Percentiles rank a stretch among this genome's conserved stretches.
phyloP scores from a whole-genome alignment of 2,888 invertebrate species.

The Cotesia congregata region DNA sequence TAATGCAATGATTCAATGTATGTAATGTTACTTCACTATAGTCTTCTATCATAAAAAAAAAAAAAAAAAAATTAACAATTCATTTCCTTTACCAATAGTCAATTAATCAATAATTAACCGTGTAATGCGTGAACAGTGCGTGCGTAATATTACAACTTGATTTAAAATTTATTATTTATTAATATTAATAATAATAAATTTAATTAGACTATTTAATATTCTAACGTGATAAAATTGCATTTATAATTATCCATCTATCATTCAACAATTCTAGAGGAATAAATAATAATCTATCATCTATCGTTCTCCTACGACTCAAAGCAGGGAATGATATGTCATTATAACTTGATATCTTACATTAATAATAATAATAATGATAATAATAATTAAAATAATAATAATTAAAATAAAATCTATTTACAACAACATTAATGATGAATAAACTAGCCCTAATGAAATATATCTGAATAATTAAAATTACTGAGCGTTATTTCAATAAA shows the following conservation, averaged over 20 bases:
- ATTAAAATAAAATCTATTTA: slow-evolving; percentile 25
- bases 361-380: neutral
- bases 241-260: slow-evolving; percentile 17
- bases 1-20: slow-evolving; percentile 16
- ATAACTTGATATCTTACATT: slow-evolving; percentile 36
- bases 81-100: neutral
- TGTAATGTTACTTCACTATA: neutral
- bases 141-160: slow-evolving; percentile 11
- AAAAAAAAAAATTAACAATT: neutral
- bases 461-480: slow-evolving; percentile 25
- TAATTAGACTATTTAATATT: slow-evolving; percentile 1
- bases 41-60: neutral
- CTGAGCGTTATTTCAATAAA: slow-evolving; percentile 25
- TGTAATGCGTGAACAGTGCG: slow-evolving; percentile 34
- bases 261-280: slow-evolving; percentile 30
- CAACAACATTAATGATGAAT: slow-evolving; percentile 22
- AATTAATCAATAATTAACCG: slow-evolving; percentile 1
- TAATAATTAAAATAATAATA: no score
- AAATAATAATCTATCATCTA: slow-evolving; percentile 13
- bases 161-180: slow-evolving; percentile 27
- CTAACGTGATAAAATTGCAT: slow-evolving; percentile 4
- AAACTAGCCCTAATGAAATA: slow-evolving; percentile 24
- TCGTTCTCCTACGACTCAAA: slow-evolving; percentile 38
- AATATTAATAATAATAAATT: slow-evolving; percentile 30
- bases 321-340: slow-evolving; percentile 42